Evolutionary conservation across 2,888 invertebrate species (phyloP), one percentile per base, ranked within the genome.

Genomic region (Xestia xanthographa): DNA sequence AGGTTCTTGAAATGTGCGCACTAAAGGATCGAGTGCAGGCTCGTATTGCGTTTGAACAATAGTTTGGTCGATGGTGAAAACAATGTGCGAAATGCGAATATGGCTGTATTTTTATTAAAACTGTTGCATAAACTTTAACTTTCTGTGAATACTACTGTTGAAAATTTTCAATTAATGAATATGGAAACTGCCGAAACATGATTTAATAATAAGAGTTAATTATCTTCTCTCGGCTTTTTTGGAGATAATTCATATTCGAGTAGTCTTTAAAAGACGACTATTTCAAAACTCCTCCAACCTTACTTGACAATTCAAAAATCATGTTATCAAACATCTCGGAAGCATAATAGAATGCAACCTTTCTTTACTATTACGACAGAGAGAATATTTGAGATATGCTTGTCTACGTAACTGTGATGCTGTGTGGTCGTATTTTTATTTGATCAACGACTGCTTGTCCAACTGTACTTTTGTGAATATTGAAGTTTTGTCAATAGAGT

Each of bases 391-490:
- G 72, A 72, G 82, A 62, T 83, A 71, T 50, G 86, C 70, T 82
- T 82, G 77, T 65, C 62, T 82, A 80, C 84, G 84, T 67, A 83
- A 66, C 72, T 60, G 69, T 82, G 70, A 65, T 85, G 86, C 60
- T 85, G 86, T 82, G 89, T 80, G 84, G 87, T 75, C 75, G 50
- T 75, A 67, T 83, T 82, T 82, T 77, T 87, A 79, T 89, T 88
- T 89, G 79, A 82, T 76, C 71, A 78, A 75, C 77, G 69, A 76
- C 66, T 88, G 80, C 86, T 89, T 88, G 73, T 62, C 82, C 87
- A 90, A 90, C 86, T 91, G 89, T 87, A 83, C 85, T 86, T 82
- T 82, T 77, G 83, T 87, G 85, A 82, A 88, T 85, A 86, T 82
- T 82, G 65, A 74, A 75, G 66, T 75, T 71, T 83, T 80, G 83